Evolutionary conservation across 2,113 vertebrate species (phyloP).

Genomic region (Macquaria ambigua): DNA sequence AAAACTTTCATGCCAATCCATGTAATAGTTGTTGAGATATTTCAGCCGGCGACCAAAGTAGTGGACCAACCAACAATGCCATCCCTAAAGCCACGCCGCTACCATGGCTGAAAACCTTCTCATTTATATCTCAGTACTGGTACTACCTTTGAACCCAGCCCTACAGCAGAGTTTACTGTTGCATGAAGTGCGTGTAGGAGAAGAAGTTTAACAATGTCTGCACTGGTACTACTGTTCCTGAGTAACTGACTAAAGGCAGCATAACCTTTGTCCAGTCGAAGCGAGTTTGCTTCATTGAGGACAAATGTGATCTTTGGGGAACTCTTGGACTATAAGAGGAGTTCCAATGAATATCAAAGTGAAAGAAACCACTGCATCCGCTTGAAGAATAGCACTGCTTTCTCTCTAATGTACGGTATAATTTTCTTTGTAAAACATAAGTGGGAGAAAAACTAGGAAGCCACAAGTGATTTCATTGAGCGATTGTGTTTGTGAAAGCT

Average conservation of each 20-base stretch:
- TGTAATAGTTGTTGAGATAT: not conserved
- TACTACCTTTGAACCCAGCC: not conserved
- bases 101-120: not conserved
- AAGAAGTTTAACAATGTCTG: not conserved
- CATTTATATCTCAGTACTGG: not conserved
- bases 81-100: too few species aligned
- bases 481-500: conserved; percentile 30
- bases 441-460: conserved; percentile 21
- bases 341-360: not conserved
- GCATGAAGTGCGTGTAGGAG: not conserved
- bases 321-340: not conserved
- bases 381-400: not conserved
- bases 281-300: not conserved
- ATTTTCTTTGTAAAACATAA: conserved; percentile 33
- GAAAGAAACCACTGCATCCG: not conserved
- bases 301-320: not conserved
- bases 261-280: not conserved
- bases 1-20: not conserved
- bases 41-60: not conserved
- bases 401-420: not conserved
- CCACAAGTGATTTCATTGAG: conserved; percentile 30
- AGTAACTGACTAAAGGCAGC: not conserved
- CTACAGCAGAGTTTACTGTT: not conserved
- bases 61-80: not conserved
- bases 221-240: not conserved